phyloP scores from a whole-genome alignment of 2,888 invertebrate genomes.

The Laothoe populi region DNA sequence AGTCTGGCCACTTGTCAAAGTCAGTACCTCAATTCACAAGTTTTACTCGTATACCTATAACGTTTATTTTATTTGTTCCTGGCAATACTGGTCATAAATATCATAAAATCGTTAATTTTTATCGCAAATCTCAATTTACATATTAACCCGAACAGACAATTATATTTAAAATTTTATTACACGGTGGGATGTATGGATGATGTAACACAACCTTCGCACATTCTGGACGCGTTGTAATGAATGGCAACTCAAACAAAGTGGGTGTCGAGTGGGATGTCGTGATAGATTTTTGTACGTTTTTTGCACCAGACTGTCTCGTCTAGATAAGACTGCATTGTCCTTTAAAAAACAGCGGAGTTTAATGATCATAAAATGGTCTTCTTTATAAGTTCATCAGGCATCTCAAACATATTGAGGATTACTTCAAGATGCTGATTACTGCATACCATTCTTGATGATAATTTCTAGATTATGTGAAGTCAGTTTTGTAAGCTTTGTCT shows the following conservation, averaged over 20 bases:
- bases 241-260: slow-evolving; percentile 11
- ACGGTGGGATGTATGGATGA: slow-evolving; percentile 11
- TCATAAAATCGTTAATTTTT: too few species aligned
- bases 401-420: too few species aligned
- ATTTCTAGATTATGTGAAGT: too few species aligned
- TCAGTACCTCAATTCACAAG: too few species aligned
- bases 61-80: too few species aligned
- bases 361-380: not conserved
- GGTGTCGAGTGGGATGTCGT: slow-evolving; percentile 12
- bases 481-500: too few species aligned
- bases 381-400: not conserved
- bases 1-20: too few species aligned
- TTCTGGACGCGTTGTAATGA: slow-evolving; percentile 12
- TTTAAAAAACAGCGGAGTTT: not conserved
- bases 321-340: slow-evolving; percentile 9
- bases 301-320: slow-evolving; percentile 19
- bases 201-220: slow-evolving; percentile 20
- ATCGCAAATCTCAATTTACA: too few species aligned
- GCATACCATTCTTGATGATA: too few species aligned
- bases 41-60: too few species aligned
- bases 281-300: slow-evolving; percentile 21
- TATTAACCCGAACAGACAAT: not conserved
- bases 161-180: slow-evolving; percentile 5
- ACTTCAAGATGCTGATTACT: not conserved
- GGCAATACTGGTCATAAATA: too few species aligned